phyloP scores from a whole-genome alignment of 1,140 invertebrate species.

The Zaprionus lachaisei region DNA sequence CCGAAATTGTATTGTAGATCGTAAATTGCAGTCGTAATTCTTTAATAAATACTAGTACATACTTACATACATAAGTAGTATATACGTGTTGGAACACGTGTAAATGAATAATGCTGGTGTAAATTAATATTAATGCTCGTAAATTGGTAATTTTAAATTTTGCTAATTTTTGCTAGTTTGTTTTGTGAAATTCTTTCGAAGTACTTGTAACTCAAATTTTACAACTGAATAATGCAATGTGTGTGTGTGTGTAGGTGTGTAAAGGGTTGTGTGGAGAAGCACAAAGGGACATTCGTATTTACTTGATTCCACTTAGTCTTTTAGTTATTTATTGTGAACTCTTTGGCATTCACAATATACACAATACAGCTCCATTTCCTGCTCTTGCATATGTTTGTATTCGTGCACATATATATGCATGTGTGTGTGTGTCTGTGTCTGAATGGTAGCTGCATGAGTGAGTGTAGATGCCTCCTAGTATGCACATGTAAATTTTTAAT shows the following conservation, averaged over 20 bases:
- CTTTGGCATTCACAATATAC: constrained; percentile 24
- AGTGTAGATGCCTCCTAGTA: constrained; percentile 32
- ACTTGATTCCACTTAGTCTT: constrained; percentile 68
- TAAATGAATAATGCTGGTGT: constrained; percentile 36
- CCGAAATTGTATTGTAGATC: constrained; percentile 41
- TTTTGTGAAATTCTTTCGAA: constrained; percentile 65
- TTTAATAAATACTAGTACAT: constrained; percentile 41
- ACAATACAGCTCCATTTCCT: constrained; percentile 21
- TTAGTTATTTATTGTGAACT: constrained; percentile 57
- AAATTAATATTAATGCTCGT: constrained; percentile 46
- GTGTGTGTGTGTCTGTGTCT: not conserved
- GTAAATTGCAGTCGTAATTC: constrained; percentile 30
- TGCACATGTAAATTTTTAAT: constrained; percentile 54
- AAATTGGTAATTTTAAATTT: constrained; percentile 74
- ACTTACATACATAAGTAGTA: constrained; percentile 40
- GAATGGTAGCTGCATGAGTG: not conserved
- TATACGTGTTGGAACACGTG: constrained; percentile 33
- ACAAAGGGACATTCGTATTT: constrained; percentile 55
- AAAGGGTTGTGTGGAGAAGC: constrained; percentile 55
- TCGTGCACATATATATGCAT: constrained; percentile 4
- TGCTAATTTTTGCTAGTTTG: constrained; percentile 80
- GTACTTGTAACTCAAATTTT: constrained; percentile 63
- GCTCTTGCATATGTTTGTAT: constrained; percentile 27
- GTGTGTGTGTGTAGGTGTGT: constrained; percentile 36
- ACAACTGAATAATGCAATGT: constrained; percentile 48